phyloP scores from a whole-genome alignment of 2,797 vertebrate species.

The Pantherophis alleghaniensis region DNA sequence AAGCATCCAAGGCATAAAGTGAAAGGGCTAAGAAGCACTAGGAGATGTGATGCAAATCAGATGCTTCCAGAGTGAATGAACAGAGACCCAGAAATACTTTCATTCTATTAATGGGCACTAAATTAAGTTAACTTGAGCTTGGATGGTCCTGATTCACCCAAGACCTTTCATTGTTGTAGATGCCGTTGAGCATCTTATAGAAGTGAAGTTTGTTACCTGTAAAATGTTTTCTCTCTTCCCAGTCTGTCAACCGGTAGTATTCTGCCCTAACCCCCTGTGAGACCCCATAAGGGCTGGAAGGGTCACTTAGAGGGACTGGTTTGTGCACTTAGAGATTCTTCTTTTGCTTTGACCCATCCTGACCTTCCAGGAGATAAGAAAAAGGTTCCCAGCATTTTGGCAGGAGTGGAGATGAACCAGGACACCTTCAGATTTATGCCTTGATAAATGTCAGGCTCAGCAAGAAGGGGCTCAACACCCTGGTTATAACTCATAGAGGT shows the following conservation, averaged over 20 bases:
- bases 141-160: background rate
- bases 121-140: background rate
- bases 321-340: conserved; percentile 13
- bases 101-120: background rate
- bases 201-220: background rate
- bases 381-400: conserved; percentile 16
- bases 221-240: background rate
- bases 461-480: background rate
- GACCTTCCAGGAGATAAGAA: conserved; percentile 31
- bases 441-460: background rate
- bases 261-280: background rate
- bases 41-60: background rate
- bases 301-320: background rate
- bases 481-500: conserved; percentile 5
- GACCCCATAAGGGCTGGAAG: background rate
- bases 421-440: conserved; percentile 8
- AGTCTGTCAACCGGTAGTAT: background rate
- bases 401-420: conserved; percentile 34
- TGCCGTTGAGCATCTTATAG: background rate
- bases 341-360: conserved; percentile 22
- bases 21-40: background rate
- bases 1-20: background rate
- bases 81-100: background rate
- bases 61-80: background rate
- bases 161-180: background rate